Conservation (phyloP, 2,113 vertebrate species). For the Plestiodon gilberti region DNA sequence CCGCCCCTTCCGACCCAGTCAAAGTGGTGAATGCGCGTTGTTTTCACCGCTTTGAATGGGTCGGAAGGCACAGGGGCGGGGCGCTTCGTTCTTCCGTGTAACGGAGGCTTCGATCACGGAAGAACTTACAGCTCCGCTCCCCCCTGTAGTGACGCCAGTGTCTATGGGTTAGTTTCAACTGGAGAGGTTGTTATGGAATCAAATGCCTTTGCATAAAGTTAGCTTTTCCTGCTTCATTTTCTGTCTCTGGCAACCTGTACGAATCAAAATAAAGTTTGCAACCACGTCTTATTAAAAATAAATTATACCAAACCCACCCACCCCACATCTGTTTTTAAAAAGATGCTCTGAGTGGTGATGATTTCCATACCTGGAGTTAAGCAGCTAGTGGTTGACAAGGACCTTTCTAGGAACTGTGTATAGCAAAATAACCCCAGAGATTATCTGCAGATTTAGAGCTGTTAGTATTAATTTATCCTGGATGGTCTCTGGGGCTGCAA, state of each 20-base stretch:
- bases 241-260: constrained; percentile 43
- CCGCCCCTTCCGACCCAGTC: no score
- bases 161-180: constrained; percentile 9
- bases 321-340: constrained; percentile 16
- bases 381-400: constrained; percentile 20
- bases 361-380: constrained; percentile 58
- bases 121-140: no score
- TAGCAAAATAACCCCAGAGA: constrained; percentile 3
- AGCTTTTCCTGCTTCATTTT: constrained; percentile 40
- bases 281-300: constrained; percentile 62
- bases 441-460: background rate
- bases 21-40: no score
- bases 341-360: constrained; percentile 35
- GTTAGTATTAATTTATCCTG: constrained; percentile 53
- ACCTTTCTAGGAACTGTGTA: background rate
- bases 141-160: no score
- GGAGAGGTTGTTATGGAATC: constrained; percentile 21
- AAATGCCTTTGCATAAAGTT: constrained; percentile 54
- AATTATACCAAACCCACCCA: constrained; percentile 33
- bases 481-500: constrained; percentile 39
- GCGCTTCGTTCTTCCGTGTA: no score
- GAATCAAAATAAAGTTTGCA: constrained; percentile 63
- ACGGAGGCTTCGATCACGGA: no score
- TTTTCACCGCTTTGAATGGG: no score
- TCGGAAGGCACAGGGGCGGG: no score